Evolutionary conservation across 2,888 invertebrate species (phyloP).

Genomic region (Quadroppia sp.): DNA sequence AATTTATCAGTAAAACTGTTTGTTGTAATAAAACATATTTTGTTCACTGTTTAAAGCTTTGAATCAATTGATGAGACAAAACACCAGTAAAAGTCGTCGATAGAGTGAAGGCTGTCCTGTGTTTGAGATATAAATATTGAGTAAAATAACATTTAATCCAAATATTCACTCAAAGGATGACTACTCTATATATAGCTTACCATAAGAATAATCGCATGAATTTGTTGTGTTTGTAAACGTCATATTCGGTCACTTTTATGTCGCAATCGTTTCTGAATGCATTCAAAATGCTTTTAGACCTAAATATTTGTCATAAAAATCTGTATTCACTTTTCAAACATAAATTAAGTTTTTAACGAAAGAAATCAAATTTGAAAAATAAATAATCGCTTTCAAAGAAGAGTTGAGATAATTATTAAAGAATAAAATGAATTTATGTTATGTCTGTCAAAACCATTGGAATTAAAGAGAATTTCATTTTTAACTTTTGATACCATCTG

Average conservation of each 20-base stretch:
- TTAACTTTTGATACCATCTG: too few species aligned
- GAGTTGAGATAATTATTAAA: too few species aligned
- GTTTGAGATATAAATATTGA: not conserved
- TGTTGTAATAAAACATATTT: not conserved
- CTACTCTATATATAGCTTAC: slow-evolving; percentile 48
- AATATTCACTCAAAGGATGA: not conserved
- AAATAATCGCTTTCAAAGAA: too few species aligned
- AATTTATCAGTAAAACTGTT: not conserved
- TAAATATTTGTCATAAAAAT: slow-evolving; percentile 24
- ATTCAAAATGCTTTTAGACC: slow-evolving; percentile 48
- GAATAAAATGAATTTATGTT: too few species aligned
- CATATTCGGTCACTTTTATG: slow-evolving; percentile 53
- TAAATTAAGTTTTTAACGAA: not conserved
- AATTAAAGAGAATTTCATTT: too few species aligned
- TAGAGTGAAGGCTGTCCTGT: not conserved
- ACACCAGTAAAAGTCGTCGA: not conserved
- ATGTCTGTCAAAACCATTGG: too few species aligned
- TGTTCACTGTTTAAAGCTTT: slow-evolving; percentile 19
- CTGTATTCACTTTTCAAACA: not conserved
- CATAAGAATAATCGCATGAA: slow-evolving; percentile 51
- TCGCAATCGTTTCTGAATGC: slow-evolving; percentile 52
- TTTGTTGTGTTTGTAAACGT: slow-evolving; percentile 52
- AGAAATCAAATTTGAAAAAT: too few species aligned
- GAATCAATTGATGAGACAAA: slow-evolving; percentile 1
- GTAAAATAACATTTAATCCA: not conserved